Evolutionary conservation across 2,797 vertebrate species (phyloP).

Genomic region (Stomatorhinus walkeri): DNA sequence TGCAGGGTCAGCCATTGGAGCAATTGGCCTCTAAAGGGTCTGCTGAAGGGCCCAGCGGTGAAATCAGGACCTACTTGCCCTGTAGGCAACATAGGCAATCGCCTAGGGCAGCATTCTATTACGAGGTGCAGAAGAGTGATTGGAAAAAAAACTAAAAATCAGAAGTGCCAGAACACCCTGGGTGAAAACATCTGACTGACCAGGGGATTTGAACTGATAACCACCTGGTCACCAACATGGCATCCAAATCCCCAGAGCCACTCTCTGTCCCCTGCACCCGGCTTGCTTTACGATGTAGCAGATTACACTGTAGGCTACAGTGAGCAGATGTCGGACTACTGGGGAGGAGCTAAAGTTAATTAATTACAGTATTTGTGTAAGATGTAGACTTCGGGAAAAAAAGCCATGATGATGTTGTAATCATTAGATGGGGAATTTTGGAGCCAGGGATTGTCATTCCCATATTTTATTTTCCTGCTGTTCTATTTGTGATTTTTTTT

Average conservation of each 20-base stretch:
- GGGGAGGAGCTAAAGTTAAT: neutral
- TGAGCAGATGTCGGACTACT: neutral
- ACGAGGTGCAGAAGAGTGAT: neutral
- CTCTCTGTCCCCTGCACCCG: neutral
- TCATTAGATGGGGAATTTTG: neutral
- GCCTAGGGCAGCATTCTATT: neutral
- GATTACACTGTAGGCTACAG: neutral
- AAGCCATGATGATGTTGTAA: neutral
- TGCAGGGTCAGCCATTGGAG: neutral
- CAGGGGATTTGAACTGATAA: neutral
- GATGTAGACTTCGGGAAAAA: neutral
- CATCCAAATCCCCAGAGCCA: neutral
- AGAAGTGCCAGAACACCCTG: neutral
- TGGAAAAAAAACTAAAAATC: neutral
- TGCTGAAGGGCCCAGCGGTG: neutral
- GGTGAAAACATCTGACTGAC: neutral
- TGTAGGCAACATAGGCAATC: neutral
- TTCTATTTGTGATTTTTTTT: neutral
- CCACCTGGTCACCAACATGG: neutral
- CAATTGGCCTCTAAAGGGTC: neutral
- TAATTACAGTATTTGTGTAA: neutral
- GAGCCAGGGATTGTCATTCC: neutral
- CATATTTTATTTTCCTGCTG: neutral
- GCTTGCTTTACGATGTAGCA: neutral
- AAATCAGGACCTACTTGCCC: neutral